Base-by-base conservation (phyloP, 1,140 invertebrate species). In the Oreohelix idahoensis region DNA sequence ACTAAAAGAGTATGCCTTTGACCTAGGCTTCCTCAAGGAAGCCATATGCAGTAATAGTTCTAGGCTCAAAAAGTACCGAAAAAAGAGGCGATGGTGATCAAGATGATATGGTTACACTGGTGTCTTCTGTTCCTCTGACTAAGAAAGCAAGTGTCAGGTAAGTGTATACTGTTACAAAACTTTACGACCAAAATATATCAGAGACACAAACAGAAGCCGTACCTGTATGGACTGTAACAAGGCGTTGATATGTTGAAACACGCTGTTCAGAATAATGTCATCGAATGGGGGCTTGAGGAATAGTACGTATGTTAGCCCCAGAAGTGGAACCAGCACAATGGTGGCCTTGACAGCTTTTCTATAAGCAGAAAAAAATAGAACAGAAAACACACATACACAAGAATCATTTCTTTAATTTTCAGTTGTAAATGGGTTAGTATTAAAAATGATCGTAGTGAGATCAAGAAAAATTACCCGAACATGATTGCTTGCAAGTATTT, bases 341-440 rank as follows among this genome's bases (percentile, higher is more conserved):
- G 94, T 94, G 0, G 94, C 94, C 82, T 93, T 93, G 0, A 93
- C 91, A 0, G 94, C 93, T 90, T 94, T 94, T 80, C 94, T 94
- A 89, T 45, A 45, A 8, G 15, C 42, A 45, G 5, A 45, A 45
- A 45, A 45, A 15, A 45, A 45, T 45, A 15, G 42, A 8, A 45
- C 5, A 45, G 15, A 15, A 45, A 45, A 45, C 42, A 45, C 15
- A 45, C n/a, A n/a, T n/a, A n/a, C n/a, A n/a, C n/a, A n/a, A n/a
- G n/a, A n/a, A n/a, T n/a, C n/a, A n/a, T n/a, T n/a, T n/a, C n/a
- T n/a, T n/a, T n/a, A n/a, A n/a, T n/a, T n/a, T n/a, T n/a, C n/a
- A n/a, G n/a, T n/a, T n/a, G n/a, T n/a, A n/a, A n/a, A n/a, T n/a
- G n/a, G n/a, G n/a, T n/a, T n/a, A n/a, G n/a, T n/a, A n/a, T n/a